Base-by-base conservation (phyloP, 2,888 invertebrate species). In the Molorchus minor region DNA sequence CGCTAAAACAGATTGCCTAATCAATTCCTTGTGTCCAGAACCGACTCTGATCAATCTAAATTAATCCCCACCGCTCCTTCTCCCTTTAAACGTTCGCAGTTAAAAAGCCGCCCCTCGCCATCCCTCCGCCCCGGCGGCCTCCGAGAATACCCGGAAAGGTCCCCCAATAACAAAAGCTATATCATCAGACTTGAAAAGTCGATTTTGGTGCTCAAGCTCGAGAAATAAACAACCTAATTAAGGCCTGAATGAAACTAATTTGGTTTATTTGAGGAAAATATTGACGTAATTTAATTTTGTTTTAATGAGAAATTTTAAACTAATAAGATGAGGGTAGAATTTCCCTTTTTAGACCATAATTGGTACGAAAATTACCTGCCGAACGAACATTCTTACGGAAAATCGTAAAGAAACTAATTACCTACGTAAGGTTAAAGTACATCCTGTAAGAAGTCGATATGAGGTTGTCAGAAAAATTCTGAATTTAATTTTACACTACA, bases 1-100 rank as follows among this genome's bases (percentile, higher is more conserved):
- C 80, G 79, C 77, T 79, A 79, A 80, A 81, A 81, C 81, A 81
- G 80, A 81, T 81, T 81, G 81, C 80, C 81, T 81, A 81, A 81
- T 81, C 81, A 81, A 81, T 81, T 81, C 81, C 79, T 80, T 79
- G 80, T 80, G 81, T 81, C 80, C 80, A 75, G 59, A 75, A 74
- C 78, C 78, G 79, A 76, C 77, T 80, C 79, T 79, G 80, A 81
- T 81, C 81, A 81, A 81, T 81, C 81, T 80, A 81, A 81, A 81
- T 81, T 81, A 81, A 81, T 81, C 80, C 80, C 79, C 78, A 72
- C 76, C 76, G 75, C 76, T 75, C 76, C 67, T 68, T 71, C 65
- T n/a, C 62, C 71, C 73, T 76, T 77, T 78, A 79, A 79, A 78
- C 75, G 79, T 71, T 72, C 71, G 73, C 77, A 75, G 72, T 78